Conservation (phyloP, 2,113 vertebrate genomes). For the chimpanzee (Pan troglodytes) region DNA sequence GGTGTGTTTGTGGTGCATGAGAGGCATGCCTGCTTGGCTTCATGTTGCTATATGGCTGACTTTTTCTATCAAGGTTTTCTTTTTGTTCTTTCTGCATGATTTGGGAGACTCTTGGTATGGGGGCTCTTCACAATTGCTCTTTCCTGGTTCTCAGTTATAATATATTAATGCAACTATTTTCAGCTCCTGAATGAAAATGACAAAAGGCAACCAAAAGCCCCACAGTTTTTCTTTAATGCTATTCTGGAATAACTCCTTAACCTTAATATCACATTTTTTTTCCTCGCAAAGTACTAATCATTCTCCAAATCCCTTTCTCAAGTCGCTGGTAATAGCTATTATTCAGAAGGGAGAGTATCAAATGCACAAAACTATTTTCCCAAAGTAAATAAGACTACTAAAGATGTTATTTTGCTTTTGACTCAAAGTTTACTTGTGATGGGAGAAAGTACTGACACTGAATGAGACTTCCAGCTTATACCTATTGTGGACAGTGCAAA, state of each 20-base stretch:
- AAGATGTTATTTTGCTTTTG: neutral
- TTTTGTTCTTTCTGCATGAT: constrained; percentile 70
- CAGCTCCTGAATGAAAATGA: constrained; percentile 71
- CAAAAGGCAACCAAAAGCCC: constrained; percentile 24
- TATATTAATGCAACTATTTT: constrained; percentile 45
- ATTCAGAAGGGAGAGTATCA: neutral
- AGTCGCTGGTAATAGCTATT: constrained; percentile 24
- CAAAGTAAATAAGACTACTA: neutral
- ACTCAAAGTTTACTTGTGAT: neutral
- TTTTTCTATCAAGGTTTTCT: neutral
- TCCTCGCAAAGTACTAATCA: constrained; percentile 7
- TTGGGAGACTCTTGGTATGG: constrained; percentile 12
- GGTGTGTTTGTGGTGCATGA: constrained; percentile 58
- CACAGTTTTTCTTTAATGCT: neutral
- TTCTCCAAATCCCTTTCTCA: constrained; percentile 20
- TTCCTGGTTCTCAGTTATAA: neutral
- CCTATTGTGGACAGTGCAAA: neutral
- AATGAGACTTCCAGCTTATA: neutral
- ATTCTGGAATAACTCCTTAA: neutral
- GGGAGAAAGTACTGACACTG: neutral
- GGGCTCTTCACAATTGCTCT: constrained; percentile 7
- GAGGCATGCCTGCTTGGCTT: constrained; percentile 79
- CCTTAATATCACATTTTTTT: neutral
- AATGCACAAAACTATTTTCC: neutral
- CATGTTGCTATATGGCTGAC: neutral